phyloP scores from a whole-genome alignment of 2,888 invertebrate genomes.

The Nineta flava region DNA sequence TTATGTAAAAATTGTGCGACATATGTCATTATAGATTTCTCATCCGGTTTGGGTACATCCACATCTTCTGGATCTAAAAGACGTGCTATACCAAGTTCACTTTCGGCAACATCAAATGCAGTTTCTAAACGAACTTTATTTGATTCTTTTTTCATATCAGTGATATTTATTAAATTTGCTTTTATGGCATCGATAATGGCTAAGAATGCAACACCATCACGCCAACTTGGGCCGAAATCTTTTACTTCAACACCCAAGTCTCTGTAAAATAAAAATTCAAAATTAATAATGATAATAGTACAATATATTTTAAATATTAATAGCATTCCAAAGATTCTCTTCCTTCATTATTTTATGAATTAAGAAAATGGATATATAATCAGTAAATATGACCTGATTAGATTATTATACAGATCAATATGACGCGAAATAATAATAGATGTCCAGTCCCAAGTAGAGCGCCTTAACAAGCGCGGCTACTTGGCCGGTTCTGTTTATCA shows the following conservation, averaged over 20 bases:
- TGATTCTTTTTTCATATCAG: constrained; percentile 58
- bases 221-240: constrained; percentile 92
- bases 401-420: too few species aligned
- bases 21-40: constrained; percentile 96
- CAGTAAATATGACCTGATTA: too few species aligned
- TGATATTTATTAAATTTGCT: constrained; percentile 78
- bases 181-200: constrained; percentile 91
- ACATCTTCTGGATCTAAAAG: constrained; percentile 91
- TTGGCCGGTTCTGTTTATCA: too few species aligned
- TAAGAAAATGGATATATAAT: too few species aligned
- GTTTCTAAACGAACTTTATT: constrained; percentile 77
- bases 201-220: constrained; percentile 89
- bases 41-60: constrained; percentile 90
- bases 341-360: not conserved
- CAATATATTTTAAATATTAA: not conserved
- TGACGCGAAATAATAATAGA: too few species aligned
- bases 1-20: constrained; percentile 95
- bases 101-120: constrained; percentile 86
- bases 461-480: too few species aligned
- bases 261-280: constrained; percentile 29
- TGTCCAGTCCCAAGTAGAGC: too few species aligned
- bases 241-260: constrained; percentile 75
- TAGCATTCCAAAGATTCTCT: not conserved
- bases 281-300: not conserved
- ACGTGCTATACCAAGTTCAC: constrained; percentile 77